Evolutionary conservation across 64 coral and sea anemone genomes (phyloP), one percentile per base, ranked within the genome.

Genomic region (Montipora sp.): DNA sequence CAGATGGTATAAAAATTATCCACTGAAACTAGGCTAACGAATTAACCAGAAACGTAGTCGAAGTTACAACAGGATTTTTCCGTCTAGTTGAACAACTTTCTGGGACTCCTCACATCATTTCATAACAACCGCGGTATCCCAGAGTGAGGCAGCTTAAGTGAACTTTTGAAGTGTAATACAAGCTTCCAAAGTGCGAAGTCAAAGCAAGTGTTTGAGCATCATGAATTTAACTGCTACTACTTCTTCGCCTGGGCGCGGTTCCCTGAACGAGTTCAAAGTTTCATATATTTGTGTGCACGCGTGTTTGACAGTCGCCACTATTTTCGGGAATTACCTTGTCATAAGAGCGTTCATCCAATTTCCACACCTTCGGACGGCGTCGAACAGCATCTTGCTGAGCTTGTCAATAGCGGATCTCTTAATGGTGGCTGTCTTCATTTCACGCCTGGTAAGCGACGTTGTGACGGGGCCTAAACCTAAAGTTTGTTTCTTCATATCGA

Each of bases 361-460:
- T 75, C 7, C 24, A 75, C 18, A 65, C 2, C 44, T 92, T 2
- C 80, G 51, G 27, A 92, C 23, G 6, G 66, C 80, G 43, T 92
- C 90, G 1, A 92, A 92, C 80, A 63, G 4, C n/a, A 75, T 92
- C 9, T 48, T 92, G 12, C 16, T 84, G 5, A 92, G 90, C 51
- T 83, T 83, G 53, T 51, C 80, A 48, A 51, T 59, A 4, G 80
- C 50, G 6, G 70, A 83, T 14, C 20, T 75, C n/a, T 57, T 92
- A 2, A 83, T 84, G 71, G 48, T 67, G 70, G 50, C 46, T 77
- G 69, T 63, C 73, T 60, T 80, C 24, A 8, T 51, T 57, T 88
- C 75, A 44, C 3, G 75, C 7, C 16, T 77, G 15, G 43, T 43
- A 6, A n/a, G 7, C 61, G 27, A 11, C 5, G 8, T 86, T 11